Evolutionary conservation across 2,113 vertebrate species (phyloP).

Genomic region (Bettongia penicillata): DNA sequence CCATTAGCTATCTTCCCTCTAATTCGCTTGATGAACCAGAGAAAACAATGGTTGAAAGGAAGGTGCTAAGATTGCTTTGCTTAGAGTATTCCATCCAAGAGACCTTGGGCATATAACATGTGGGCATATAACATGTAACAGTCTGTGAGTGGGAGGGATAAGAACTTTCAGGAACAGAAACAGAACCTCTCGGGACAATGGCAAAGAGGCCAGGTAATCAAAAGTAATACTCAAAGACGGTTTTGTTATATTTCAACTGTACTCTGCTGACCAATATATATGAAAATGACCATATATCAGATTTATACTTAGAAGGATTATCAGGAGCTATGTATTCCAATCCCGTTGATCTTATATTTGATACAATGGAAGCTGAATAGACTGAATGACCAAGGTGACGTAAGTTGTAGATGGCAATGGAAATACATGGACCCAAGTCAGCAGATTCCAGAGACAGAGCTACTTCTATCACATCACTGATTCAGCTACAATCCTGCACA

Average conservation of each 20-base stretch:
- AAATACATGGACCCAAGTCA: neutral
- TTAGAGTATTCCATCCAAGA: neutral
- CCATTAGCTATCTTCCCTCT: neutral
- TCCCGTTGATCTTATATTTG: neutral
- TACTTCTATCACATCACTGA: neutral
- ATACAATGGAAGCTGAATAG: neutral
- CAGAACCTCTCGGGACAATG: neutral
- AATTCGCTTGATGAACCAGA: neutral
- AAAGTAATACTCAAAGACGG: neutral
- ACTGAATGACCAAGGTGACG: neutral
- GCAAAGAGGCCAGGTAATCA: neutral
- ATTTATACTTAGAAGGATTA: neutral
- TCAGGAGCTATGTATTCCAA: neutral
- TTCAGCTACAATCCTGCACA: neutral
- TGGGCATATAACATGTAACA: neutral
- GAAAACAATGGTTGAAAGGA: neutral
- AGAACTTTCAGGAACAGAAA: neutral
- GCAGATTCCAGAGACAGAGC: neutral
- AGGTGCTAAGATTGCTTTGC: neutral
- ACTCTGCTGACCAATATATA: neutral
- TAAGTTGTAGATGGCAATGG: neutral
- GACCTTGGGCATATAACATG: neutral
- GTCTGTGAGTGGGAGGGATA: neutral
- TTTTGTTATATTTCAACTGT: neutral
- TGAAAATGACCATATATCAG: neutral